Base-by-base conservation (phyloP, 2,113 vertebrate species). In the Numenius arquata region DNA sequence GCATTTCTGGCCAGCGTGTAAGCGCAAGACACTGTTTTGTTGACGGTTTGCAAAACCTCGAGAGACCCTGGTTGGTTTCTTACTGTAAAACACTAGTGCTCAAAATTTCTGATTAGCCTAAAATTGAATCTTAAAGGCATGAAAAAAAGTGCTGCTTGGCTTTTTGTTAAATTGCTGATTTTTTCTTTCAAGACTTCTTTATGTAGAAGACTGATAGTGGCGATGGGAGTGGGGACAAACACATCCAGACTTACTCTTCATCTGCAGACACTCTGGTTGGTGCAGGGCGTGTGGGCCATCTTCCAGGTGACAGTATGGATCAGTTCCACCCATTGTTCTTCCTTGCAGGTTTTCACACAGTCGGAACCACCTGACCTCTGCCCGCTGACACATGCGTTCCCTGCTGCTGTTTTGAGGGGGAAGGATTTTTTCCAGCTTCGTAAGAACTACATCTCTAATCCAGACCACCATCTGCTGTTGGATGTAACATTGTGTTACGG, bases 331-430 rank as follows among this genome's bases (percentile, higher is more conserved):
- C 3, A 0, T 43, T n/a, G 0, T 21, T 88, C 16, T 15, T 34
- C 8, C 55, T 22, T 61, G 41, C 97, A 99, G 99, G 98, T 99
- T 99, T 98, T 99, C 99, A 79, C 98, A 99, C 96, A 99, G 98
- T 88, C 98, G 98, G 94, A 99, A 99, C 98, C 99, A 98, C 91
- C 97, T 99, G 93, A 98, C 96, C 9, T 99, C 99, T 22, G 97
- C 98, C 38, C 98, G 98, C 97, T 99, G 98, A 99, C 63, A 40
- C 68, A 12, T 3, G 4, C 45, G 0, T 61, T 83, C 50, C 38
- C 82, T 75, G 92, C 85, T 89, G 59, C 20, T 91, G 10, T 23
- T 55, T 8, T 19, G 45, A 41, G 81, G 79, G 90, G 61, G 67
- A 70, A 91, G 91, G 66, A 87, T 78, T 52, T 75, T 67, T 94